phyloP scores from a whole-genome alignment of 2,888 invertebrate genomes.

The Acleris cristana region DNA sequence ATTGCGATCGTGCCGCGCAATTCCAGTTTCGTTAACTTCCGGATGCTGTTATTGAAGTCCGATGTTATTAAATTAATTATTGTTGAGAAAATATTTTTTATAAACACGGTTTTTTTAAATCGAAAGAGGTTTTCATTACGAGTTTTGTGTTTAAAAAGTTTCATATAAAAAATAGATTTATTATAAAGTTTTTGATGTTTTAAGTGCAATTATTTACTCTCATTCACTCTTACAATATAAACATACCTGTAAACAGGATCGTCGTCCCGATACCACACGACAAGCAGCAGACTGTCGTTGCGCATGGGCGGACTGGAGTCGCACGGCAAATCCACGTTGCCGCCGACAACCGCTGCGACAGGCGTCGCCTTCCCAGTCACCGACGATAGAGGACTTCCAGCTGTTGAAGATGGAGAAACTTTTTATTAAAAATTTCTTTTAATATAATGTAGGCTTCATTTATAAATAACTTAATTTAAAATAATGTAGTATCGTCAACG shows the following conservation, averaged over 20 bases:
- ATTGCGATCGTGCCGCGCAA: conserved; percentile 8
- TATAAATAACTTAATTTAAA: no score
- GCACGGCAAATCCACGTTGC: conserved; percentile 92
- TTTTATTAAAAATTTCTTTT: background rate
- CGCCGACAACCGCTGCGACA: conserved; percentile 88
- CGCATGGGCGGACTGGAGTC: conserved; percentile 90
- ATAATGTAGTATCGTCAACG: no score
- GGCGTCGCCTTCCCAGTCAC: conserved; percentile 83
- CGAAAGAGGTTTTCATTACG: no score
- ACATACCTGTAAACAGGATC: conserved; percentile 94
- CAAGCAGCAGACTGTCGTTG: conserved; percentile 92
- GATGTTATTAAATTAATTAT: background rate
- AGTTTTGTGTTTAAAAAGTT: no score
- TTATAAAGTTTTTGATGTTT: no score
- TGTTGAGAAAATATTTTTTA: background rate
- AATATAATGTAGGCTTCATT: no score
- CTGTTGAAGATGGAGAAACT: conserved; percentile 9
- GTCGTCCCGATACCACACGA: conserved; percentile 96
- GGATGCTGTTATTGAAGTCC: conserved; percentile 14
- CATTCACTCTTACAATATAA: background rate
- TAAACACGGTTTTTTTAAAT: no score
- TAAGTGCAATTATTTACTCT: no score
- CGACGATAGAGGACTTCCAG: conserved; percentile 62
- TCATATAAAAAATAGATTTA: no score
- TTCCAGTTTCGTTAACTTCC: conserved; percentile 20